Conservation (phyloP, 2,888 invertebrate genomes). For the Aleiodes testaceus region DNA sequence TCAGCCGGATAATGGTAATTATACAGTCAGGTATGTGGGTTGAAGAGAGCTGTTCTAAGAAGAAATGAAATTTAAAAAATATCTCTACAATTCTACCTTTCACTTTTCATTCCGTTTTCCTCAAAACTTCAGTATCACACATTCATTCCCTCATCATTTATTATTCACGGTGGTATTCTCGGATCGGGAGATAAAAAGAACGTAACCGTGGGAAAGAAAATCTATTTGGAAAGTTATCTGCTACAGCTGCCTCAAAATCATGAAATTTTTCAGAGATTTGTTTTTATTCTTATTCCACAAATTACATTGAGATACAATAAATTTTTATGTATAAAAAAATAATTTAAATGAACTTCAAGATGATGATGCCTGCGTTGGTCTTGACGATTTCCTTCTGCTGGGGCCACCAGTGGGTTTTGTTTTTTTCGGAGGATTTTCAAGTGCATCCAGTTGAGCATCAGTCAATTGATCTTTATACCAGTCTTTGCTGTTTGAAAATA, state of each 20-base stretch:
- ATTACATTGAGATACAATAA: no score
- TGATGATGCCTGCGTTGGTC: constrained; percentile 66
- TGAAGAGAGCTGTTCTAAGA: constrained; percentile 53
- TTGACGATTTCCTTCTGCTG: constrained; percentile 73
- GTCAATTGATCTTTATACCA: constrained; percentile 92
- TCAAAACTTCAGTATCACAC: constrained; percentile 25
- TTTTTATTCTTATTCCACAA: no score
- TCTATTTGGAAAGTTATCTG: neutral
- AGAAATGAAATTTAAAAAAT: constrained; percentile 9
- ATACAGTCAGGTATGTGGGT: constrained; percentile 1
- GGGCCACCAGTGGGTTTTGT: constrained; percentile 76
- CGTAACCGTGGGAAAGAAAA: neutral
- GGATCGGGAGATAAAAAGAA: constrained; percentile 28
- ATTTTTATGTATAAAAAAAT: constrained; percentile 3
- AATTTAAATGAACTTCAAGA: constrained; percentile 28
- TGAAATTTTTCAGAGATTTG: no score
- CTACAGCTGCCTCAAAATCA: no score
- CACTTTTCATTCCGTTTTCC: constrained; percentile 38
- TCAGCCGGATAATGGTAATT: constrained; percentile 49
- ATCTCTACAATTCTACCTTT: constrained; percentile 42
- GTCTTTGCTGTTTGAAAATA: constrained; percentile 79
- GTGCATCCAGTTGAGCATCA: constrained; percentile 84
- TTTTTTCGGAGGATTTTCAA: constrained; percentile 85
- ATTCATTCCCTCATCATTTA: constrained; percentile 28
- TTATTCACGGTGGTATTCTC: constrained; percentile 42